A percentile compares a stretch with the other conserved stretches of the same genome.
Conservation (phyloP, 1,140 invertebrate species). For the Dreissena polymorpha region DNA sequence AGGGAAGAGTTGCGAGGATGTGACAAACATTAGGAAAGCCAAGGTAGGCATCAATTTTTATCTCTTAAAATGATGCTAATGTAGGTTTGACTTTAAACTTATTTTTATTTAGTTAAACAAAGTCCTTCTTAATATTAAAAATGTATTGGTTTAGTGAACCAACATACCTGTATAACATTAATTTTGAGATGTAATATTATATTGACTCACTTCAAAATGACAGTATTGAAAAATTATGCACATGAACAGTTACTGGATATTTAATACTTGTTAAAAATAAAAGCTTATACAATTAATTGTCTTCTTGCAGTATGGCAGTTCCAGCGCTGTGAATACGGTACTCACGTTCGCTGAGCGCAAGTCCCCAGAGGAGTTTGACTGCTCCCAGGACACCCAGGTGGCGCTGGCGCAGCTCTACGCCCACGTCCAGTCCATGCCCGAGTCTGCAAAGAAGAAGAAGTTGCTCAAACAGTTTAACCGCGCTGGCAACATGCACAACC, state of each 20-base stretch:
- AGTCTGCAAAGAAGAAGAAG: conserved; percentile 92
- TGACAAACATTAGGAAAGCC: conserved; percentile 45
- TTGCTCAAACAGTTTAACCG: conserved; percentile 87
- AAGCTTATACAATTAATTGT: no score
- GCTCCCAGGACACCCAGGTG: conserved; percentile 85
- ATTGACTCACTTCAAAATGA: no score
- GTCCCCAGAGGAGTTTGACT: conserved; percentile 60
- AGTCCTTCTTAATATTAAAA: no score
- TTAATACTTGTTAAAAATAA: no score
- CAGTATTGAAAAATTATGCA: no score
- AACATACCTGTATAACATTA: no score
- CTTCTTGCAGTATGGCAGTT: conserved; percentile 58
- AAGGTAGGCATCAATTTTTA: conserved; percentile 25
- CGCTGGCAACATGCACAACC: conserved; percentile 11
- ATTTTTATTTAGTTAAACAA: no score
- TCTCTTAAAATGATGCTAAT: background rate
- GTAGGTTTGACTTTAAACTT: no score
- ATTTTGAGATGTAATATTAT: no score
- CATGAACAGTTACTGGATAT: no score
- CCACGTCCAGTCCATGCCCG: conserved; percentile 93
- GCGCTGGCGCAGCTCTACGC: conserved; percentile 95
- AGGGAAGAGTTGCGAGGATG: conserved; percentile 20
- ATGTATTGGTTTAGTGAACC: no score
- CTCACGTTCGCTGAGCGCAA: conserved; percentile 69
- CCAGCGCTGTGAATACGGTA: conserved; percentile 67